Percentiles rank a stretch among this genome's conserved stretches.
Conservation (phyloP, 2,888 invertebrate genomes). For the Matsumyia berberina region DNA sequence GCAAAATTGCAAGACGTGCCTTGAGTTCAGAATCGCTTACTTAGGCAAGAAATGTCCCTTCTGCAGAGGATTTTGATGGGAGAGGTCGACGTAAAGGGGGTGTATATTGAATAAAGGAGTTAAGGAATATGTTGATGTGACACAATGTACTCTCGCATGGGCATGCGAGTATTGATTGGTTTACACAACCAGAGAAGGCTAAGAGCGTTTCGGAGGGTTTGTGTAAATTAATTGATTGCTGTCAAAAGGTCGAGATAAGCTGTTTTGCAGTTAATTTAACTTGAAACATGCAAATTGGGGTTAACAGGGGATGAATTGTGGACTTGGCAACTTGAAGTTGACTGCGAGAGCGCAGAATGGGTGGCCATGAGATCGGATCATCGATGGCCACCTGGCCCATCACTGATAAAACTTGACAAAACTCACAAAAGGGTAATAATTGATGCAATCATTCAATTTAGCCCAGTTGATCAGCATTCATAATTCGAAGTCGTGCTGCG, state of each 20-base stretch:
- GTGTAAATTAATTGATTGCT: slow-evolving; percentile 68
- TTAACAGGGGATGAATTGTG: slow-evolving; percentile 43
- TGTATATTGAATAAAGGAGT: slow-evolving; percentile 65
- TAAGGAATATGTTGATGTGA: slow-evolving; percentile 71
- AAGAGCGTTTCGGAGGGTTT: slow-evolving; percentile 27
- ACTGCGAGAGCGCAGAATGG: too few relatives aligned
- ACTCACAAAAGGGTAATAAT: too few relatives aligned
- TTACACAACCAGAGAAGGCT: slow-evolving; percentile 59
- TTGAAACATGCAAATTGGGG: slow-evolving; percentile 64
- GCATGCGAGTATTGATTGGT: slow-evolving; percentile 47
- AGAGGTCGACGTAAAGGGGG: neutral
- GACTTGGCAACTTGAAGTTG: slow-evolving; percentile 1
- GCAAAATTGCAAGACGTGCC: slow-evolving; percentile 65
- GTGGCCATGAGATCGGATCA: too few relatives aligned
- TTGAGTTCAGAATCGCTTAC: slow-evolving; percentile 49
- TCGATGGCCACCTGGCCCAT: too few relatives aligned
- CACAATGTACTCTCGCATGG: slow-evolving; percentile 36
- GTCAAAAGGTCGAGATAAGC: slow-evolving; percentile 51
- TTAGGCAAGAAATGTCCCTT: slow-evolving; percentile 4
- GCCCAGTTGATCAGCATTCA: too few relatives aligned
- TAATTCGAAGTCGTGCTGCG: too few relatives aligned
- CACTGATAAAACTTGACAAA: too few relatives aligned
- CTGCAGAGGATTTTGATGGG: neutral
- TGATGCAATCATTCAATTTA: too few relatives aligned
- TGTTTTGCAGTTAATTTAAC: slow-evolving; percentile 57